Percentiles rank a stretch among this genome's conserved stretches.
These are phyloP conservation scores for Leucoma salicis DNA, from an alignment of 2,888 invertebrate genomes.

Conservation along the genomic window DNA sequence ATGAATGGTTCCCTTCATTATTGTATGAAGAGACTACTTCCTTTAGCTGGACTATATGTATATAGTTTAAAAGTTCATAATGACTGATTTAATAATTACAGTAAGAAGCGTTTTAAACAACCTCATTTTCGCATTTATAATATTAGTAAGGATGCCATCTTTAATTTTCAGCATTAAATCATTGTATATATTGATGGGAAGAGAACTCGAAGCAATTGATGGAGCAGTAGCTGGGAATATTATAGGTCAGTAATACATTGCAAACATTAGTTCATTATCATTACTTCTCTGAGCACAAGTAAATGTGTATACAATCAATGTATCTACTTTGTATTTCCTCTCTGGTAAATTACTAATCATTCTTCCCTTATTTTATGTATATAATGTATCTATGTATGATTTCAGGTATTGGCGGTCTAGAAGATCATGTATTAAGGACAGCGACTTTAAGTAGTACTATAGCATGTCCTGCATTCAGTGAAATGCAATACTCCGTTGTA, in stretches of 20 bases:
- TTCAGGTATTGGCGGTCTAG: conserved; percentile 91
- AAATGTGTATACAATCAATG: too few relatives aligned
- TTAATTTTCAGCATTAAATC: conserved; percentile 83
- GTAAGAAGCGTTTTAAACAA: too few relatives aligned
- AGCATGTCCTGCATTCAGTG: conserved; percentile 93
- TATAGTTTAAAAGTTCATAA: too few relatives aligned
- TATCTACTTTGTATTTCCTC: too few relatives aligned
- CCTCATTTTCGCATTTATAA: too few relatives aligned
- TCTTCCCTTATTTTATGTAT: neutral
- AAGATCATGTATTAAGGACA: conserved; percentile 92
- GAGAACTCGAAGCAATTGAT: conserved; percentile 91
- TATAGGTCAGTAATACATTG: conserved; percentile 79
- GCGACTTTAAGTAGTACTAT: conserved; percentile 92
- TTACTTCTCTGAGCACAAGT: too few relatives aligned
- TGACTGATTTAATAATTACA: too few relatives aligned
- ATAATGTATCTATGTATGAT: conserved; percentile 4
- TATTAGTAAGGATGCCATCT: too few relatives aligned
- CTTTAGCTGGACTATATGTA: too few relatives aligned
- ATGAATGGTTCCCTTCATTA: too few relatives aligned
- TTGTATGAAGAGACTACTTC: too few relatives aligned
- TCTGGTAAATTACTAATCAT: neutral
- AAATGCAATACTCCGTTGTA: conserved; percentile 87
- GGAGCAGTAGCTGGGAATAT: conserved; percentile 95
- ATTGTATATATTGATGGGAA: conserved; percentile 95
- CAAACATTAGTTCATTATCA: too few relatives aligned